Percentiles rank a stretch among this genome's conserved stretches.
phyloP scores from a whole-genome alignment of 2,888 invertebrate genomes.

The Corbicula japonica region DNA sequence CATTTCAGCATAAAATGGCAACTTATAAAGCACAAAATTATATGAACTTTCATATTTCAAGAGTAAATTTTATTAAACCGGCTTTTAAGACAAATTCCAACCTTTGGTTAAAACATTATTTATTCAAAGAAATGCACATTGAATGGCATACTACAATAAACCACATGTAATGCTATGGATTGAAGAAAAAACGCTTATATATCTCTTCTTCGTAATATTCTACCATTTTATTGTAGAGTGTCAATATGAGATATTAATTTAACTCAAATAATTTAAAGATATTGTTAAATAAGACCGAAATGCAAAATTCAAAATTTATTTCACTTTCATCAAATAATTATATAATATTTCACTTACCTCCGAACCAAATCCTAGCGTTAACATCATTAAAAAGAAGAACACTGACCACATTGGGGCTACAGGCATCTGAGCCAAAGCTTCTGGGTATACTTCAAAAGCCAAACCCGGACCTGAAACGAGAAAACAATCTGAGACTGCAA shows the following conservation, averaged over 20 bases:
- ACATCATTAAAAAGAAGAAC: conserved; percentile 87
- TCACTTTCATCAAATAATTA: not conserved
- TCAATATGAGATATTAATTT: too few species aligned
- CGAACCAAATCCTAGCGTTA: conserved; percentile 86
- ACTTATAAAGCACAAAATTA: too few species aligned
- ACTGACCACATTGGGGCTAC: conserved; percentile 85
- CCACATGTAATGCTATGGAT: too few species aligned
- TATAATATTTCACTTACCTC: conserved; percentile 75
- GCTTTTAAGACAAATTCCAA: too few species aligned
- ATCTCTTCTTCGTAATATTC: not conserved
- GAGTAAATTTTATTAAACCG: too few species aligned
- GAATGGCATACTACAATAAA: too few species aligned
- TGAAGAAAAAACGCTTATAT: too few species aligned
- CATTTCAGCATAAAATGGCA: too few species aligned
- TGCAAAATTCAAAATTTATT: not conserved
- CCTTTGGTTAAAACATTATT: too few species aligned
- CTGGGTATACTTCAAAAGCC: conserved; percentile 86
- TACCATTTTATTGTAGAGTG: not conserved
- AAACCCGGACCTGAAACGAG: conserved; percentile 84
- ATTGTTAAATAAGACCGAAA: not conserved
- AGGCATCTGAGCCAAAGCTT: conserved; percentile 85
- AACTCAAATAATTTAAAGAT: not conserved
- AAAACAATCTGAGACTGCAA: not conserved
- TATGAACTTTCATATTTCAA: too few species aligned
- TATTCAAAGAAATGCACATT: too few species aligned